Evolutionary conservation across 2,113 vertebrate genomes (phyloP).

Genomic region (Piprites chloris): DNA sequence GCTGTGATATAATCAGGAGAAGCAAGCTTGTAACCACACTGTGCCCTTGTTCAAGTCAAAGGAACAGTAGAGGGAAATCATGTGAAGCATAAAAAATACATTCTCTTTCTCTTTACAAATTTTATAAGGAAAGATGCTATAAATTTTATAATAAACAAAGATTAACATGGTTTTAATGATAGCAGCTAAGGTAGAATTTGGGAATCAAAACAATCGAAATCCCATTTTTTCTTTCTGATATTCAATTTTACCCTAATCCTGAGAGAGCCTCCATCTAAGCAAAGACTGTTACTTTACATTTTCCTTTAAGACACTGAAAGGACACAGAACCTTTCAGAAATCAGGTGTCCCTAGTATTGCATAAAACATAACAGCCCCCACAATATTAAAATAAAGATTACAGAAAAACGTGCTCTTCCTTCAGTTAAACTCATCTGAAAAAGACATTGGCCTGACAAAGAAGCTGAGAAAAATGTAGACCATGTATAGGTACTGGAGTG

Average conservation of each 20-base stretch:
- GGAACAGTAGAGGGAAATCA: not conserved
- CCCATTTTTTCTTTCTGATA: not conserved
- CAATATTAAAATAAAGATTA: not conserved
- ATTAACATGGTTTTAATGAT: not conserved
- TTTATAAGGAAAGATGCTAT: not conserved
- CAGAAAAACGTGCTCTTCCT: not conserved
- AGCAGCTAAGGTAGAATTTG: not conserved
- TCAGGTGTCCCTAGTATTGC: not conserved
- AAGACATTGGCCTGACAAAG: not conserved
- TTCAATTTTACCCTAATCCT: not conserved
- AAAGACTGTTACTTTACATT: not conserved
- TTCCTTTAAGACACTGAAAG: not conserved
- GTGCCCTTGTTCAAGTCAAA: not conserved
- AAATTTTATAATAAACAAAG: not conserved
- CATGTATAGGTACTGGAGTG: not conserved
- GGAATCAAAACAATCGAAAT: not conserved
- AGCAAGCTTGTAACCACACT: not conserved
- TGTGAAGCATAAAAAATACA: not conserved
- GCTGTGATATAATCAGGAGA: not conserved
- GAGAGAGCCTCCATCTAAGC: not conserved
- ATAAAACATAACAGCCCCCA: not conserved
- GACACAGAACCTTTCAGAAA: not conserved
- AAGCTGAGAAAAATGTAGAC: not conserved
- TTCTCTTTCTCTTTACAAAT: not conserved
- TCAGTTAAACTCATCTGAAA: not conserved